Conservation (phyloP, 2,113 vertebrate genomes). For the Mus musculus region DNA sequence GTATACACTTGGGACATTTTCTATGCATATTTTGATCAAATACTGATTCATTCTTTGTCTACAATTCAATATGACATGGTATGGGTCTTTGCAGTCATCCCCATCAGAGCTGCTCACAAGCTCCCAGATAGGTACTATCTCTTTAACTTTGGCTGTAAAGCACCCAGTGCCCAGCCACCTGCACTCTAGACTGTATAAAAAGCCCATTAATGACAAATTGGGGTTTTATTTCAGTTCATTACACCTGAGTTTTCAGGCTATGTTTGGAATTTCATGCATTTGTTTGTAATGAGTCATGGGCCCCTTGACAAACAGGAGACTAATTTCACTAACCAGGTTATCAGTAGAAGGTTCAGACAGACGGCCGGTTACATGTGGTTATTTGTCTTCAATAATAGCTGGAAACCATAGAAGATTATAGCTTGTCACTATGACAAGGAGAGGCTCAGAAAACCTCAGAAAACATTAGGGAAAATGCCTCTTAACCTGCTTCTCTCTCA, state of each 20-base stretch:
- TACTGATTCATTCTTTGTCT: background rate
- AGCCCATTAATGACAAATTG: constrained; percentile 68
- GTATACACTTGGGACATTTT: constrained; percentile 8
- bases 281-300: constrained; percentile 71
- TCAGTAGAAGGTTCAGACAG: background rate
- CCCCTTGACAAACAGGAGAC: constrained; percentile 65
- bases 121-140: background rate
- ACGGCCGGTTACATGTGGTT: background rate
- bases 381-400: constrained; percentile 25
- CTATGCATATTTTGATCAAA: background rate
- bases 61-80: background rate
- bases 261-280: constrained; percentile 76
- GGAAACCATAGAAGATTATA: constrained; percentile 34
- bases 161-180: background rate
- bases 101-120: background rate
- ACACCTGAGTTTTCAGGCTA: constrained; percentile 62
- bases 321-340: constrained; percentile 64
- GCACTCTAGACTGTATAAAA: constrained; percentile 22
- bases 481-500: background rate
- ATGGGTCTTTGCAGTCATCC: background rate
- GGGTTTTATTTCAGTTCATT: constrained; percentile 73
- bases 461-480: background rate
- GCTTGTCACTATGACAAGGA: background rate
- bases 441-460: background rate
- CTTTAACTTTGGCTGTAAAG: constrained; percentile 34